Evolutionary conservation across 2,113 vertebrate species (phyloP).

Genomic region (Andinoacara biseriatus): DNA sequence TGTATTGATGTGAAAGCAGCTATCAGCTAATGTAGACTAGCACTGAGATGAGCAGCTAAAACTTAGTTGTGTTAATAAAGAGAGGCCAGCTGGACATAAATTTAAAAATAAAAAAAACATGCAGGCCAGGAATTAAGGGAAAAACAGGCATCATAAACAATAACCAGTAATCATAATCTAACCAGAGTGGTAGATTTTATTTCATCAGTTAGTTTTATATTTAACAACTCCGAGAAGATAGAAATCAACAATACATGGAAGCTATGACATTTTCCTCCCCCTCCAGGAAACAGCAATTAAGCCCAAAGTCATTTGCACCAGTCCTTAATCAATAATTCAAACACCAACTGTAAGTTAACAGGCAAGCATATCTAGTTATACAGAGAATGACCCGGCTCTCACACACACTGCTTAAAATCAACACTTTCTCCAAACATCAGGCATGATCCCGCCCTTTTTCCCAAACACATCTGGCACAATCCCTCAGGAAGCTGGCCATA

Average conservation of each 20-base stretch:
- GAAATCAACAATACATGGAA: neutral
- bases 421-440: neutral
- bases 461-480: neutral
- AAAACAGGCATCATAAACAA: neutral
- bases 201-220: neutral
- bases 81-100: neutral
- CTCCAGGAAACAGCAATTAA: neutral
- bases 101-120: neutral
- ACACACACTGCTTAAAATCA: neutral
- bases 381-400: neutral
- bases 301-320: neutral
- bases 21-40: neutral
- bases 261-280: neutral
- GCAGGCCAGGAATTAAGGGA: neutral
- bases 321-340: neutral
- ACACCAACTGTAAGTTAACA: neutral
- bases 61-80: neutral
- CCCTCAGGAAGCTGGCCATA: neutral
- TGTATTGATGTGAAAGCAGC: neutral
- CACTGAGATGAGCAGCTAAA: neutral
- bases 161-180: neutral
- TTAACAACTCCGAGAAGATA: neutral
- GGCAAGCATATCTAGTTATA: neutral
- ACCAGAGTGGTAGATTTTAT: neutral
- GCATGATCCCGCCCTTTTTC: neutral